These are phyloP conservation scores for Lethrus apterus DNA, from an alignment of 1,140 invertebrate genomes.

Conservation along the genomic window DNA sequence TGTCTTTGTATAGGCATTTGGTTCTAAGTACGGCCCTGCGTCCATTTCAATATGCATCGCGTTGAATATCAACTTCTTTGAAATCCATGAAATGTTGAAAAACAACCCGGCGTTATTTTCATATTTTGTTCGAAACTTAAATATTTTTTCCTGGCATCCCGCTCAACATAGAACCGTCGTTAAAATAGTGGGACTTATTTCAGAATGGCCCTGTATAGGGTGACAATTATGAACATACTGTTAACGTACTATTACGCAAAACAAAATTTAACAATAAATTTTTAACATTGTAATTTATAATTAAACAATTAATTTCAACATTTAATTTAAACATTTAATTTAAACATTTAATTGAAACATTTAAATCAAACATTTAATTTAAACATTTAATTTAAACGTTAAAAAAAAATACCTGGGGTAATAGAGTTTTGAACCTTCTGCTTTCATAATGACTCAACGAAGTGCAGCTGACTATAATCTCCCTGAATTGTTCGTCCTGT, in stretches of 20 bases:
- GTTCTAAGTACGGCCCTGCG: too few relatives aligned
- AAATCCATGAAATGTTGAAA: neutral
- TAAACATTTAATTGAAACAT: neutral
- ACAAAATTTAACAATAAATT: neutral
- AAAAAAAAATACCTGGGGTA: constrained; percentile 35
- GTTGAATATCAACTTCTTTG: too few relatives aligned
- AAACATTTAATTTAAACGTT: neutral
- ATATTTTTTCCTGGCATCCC: neutral
- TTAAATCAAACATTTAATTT: neutral
- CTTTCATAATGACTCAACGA: constrained; percentile 39
- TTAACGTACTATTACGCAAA: too few relatives aligned
- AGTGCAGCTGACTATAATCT: constrained; percentile 38
- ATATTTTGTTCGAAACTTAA: neutral
- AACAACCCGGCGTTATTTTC: neutral
- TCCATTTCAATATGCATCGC: too few relatives aligned
- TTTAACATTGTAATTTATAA: constrained; percentile 3
- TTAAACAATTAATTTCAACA: constrained; percentile 1
- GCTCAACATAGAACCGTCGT: too few relatives aligned
- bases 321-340: neutral
- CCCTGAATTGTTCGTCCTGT: constrained; percentile 37
- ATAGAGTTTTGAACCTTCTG: constrained; percentile 30
- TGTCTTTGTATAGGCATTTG: too few relatives aligned
- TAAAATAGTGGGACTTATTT: too few relatives aligned
- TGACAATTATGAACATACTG: neutral
- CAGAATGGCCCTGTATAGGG: too few relatives aligned